Percentiles rank a stretch among this genome's conserved stretches.
These are phyloP conservation scores for Aegithalos caudatus DNA, from an alignment of 2,113 vertebrate genomes.

Conservation along the genomic window DNA sequence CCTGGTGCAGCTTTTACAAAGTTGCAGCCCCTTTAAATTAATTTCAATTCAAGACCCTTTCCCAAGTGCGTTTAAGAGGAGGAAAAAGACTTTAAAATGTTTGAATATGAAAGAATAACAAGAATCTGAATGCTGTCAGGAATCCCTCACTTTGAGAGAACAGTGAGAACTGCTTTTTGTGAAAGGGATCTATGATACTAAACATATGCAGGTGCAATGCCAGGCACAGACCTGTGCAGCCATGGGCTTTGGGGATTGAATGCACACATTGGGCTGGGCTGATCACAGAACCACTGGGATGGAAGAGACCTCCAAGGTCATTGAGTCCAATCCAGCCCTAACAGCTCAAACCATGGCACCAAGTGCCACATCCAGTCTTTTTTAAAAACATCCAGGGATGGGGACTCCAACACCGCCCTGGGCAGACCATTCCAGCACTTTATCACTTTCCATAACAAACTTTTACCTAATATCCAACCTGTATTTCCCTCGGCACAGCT, in stretches of 20 bases:
- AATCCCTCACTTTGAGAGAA: neutral
- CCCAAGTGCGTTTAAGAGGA: neutral
- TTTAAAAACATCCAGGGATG: neutral
- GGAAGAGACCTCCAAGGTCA: neutral
- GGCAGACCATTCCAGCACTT: neutral
- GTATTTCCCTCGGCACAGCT: neutral
- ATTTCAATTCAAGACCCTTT: neutral
- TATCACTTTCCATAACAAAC: neutral
- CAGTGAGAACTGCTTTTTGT: neutral
- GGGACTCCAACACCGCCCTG: neutral
- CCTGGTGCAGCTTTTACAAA: neutral
- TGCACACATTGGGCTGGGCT: rapidly evolving
- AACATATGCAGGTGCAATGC: rapidly evolving
- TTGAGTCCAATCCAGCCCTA: neutral
- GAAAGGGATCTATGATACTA: neutral
- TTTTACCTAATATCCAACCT: neutral
- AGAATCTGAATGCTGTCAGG: neutral
- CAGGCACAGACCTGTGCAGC: neutral
- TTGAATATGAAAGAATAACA: neutral
- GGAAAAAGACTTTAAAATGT: neutral
- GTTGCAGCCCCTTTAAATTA: neutral
- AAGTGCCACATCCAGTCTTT: neutral
- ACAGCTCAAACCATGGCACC: neutral
- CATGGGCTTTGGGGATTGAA: rapidly evolving
- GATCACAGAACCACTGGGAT: neutral